phyloP scores from a whole-genome alignment of 92 coral and sea anemone species.

The Pocillopora grandis region DNA sequence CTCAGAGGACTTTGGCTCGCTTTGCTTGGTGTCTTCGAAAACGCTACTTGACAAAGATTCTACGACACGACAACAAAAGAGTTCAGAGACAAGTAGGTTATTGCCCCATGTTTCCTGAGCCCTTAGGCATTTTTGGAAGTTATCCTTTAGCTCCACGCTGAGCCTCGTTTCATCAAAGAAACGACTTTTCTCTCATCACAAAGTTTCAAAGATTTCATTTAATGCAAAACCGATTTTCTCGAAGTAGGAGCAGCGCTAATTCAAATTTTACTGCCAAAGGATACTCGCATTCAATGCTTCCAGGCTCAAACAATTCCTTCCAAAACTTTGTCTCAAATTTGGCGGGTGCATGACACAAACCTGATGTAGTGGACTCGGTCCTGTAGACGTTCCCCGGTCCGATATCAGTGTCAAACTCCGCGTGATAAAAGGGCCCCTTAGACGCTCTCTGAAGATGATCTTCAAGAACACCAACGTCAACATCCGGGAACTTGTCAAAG shows the following conservation, averaged over 20 bases:
- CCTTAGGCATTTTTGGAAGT: too few species aligned
- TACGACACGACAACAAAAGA: neutral
- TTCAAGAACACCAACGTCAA: slow-evolving; percentile 60
- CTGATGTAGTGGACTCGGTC: slow-evolving; percentile 69
- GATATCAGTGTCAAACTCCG: slow-evolving; percentile 73
- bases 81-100: neutral
- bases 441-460: slow-evolving; percentile 83
- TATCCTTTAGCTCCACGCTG: too few species aligned
- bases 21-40: slow-evolving; percentile 26
- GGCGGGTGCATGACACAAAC: slow-evolving; percentile 35
- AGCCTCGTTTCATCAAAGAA: too few species aligned
- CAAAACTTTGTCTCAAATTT: neutral
- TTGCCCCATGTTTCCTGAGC: too few species aligned
- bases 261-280: too few species aligned
- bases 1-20: slow-evolving; percentile 13
- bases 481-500: slow-evolving; percentile 67
- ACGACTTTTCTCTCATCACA: too few species aligned
- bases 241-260: too few species aligned
- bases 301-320: too few species aligned
- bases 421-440: slow-evolving; percentile 86
- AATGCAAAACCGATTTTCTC: too few species aligned
- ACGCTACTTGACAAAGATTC: slow-evolving; percentile 31
- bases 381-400: slow-evolving; percentile 54
- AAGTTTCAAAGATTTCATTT: too few species aligned
- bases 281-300: too few species aligned